These are phyloP conservation scores for Manis javanica DNA, from an alignment of 2,797 vertebrate species.

Conservation along the genomic window DNA sequence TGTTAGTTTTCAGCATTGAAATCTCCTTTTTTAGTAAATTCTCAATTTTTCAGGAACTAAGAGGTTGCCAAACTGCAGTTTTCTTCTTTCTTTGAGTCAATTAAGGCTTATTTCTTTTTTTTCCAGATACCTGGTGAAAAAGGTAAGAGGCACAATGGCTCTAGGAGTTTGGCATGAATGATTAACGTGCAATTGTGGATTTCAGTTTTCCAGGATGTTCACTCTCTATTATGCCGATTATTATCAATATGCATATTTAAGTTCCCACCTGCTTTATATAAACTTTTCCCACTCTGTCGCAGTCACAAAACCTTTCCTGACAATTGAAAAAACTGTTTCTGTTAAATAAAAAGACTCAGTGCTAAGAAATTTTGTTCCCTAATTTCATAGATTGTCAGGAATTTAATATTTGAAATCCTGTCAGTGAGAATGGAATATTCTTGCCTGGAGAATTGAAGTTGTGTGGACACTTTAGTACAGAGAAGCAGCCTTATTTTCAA, in stretches of 20 bases:
- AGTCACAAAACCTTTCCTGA: not conserved
- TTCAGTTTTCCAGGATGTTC: not conserved
- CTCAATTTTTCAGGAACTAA: slow-evolving; percentile 54
- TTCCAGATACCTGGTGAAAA: not conserved
- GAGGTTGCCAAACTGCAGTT: slow-evolving; percentile 42
- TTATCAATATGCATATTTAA: not conserved
- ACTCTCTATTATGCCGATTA: not conserved
- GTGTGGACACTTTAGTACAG: not conserved
- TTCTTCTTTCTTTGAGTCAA: slow-evolving; percentile 57
- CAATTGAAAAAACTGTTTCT: not conserved
- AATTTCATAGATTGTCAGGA: not conserved
- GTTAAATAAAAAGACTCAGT: not conserved
- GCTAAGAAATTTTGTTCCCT: not conserved
- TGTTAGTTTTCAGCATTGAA: slow-evolving; percentile 44
- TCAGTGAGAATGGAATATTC: not conserved
- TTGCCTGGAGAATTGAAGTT: not conserved
- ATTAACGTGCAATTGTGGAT: not conserved
- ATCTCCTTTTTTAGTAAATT: slow-evolving; percentile 31
- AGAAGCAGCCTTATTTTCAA: not conserved
- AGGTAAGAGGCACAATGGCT: not conserved
- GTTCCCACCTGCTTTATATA: not conserved
- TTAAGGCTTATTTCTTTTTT: slow-evolving; percentile 39
- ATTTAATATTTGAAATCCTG: not conserved
- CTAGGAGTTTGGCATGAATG: not conserved
- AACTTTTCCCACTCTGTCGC: not conserved